These are phyloP conservation scores for Yponomeuta plumbellus DNA, from an alignment of 2,888 invertebrate species.

Conservation along the genomic window DNA sequence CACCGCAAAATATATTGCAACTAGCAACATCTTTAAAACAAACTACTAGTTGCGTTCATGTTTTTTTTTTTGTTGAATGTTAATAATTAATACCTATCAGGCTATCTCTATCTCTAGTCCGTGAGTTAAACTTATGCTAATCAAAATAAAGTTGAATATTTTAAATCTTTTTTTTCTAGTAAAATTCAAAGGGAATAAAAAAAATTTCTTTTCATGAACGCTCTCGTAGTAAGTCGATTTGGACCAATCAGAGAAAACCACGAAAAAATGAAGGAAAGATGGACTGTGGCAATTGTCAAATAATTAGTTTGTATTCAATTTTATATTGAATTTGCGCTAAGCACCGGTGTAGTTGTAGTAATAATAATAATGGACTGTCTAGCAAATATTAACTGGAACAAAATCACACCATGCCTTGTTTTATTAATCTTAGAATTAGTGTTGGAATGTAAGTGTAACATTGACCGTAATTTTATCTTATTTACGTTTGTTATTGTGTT, in stretches of 20 bases:
- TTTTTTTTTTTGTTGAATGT: too few species aligned
- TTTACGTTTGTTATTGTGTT: slow-evolving; percentile 26
- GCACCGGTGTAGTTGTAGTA: slow-evolving; percentile 43
- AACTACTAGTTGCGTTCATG: too few species aligned
- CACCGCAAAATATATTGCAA: too few species aligned
- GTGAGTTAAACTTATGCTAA: too few species aligned
- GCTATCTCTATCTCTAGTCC: too few species aligned
- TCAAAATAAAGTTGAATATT: neutral
- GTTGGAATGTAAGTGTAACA: slow-evolving; percentile 78
- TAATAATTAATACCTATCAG: too few species aligned
- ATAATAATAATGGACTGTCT: slow-evolving; percentile 68
- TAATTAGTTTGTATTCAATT: slow-evolving; percentile 60
- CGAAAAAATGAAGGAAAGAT: slow-evolving; percentile 72
- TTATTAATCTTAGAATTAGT: slow-evolving; percentile 81
- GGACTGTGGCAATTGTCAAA: slow-evolving; percentile 66
- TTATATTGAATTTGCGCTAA: slow-evolving; percentile 42
- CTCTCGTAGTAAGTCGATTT: slow-evolving; percentile 47
- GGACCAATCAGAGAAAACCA: slow-evolving; percentile 75
- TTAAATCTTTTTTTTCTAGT: neutral
- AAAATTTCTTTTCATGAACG: neutral
- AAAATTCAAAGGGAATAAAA: neutral
- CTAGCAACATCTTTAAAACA: too few species aligned
- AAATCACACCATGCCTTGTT: slow-evolving; percentile 80
- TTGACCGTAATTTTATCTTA: slow-evolving; percentile 23
- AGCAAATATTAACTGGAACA: slow-evolving; percentile 77